Conservation (phyloP, 1,140 invertebrate species). For the Doryteuthis pealeii region DNA sequence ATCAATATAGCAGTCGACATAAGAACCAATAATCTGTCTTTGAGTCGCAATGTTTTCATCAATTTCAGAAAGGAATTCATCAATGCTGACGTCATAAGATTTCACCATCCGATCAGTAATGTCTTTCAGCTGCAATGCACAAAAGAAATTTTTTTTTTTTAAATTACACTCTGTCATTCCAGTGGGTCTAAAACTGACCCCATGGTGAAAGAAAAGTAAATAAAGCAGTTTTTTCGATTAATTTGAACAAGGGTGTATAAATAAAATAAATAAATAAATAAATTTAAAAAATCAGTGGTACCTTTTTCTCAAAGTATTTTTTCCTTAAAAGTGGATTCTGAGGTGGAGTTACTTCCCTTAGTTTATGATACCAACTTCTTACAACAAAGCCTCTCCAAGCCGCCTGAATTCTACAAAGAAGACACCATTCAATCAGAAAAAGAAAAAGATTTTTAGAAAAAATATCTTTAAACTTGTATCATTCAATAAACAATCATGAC, state of each 20-base stretch:
- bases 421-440: no score
- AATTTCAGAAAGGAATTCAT: slow-evolving; percentile 51
- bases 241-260: no score
- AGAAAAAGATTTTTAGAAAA: no score
- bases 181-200: neutral
- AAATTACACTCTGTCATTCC: neutral
- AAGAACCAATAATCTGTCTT: slow-evolving; percentile 47
- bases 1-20: slow-evolving; percentile 41
- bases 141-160: no score
- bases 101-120: slow-evolving; percentile 57
- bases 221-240: no score
- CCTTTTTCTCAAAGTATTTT: slow-evolving; percentile 58
- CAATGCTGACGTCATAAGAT: slow-evolving; percentile 53
- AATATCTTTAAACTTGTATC: no score
- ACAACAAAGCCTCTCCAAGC: slow-evolving; percentile 59
- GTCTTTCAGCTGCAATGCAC: slow-evolving; percentile 42
- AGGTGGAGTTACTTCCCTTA: slow-evolving; percentile 53
- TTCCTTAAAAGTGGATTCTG: slow-evolving; percentile 54
- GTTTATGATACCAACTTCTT: slow-evolving; percentile 53
- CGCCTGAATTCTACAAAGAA: slow-evolving; percentile 55
- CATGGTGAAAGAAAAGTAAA: no score
- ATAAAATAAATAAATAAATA: no score
- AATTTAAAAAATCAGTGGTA: no score
- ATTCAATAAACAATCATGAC: no score
- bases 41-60: slow-evolving; percentile 49